phyloP scores from a whole-genome alignment of 2,888 invertebrate species.

The Choristoneura rosaceana region DNA sequence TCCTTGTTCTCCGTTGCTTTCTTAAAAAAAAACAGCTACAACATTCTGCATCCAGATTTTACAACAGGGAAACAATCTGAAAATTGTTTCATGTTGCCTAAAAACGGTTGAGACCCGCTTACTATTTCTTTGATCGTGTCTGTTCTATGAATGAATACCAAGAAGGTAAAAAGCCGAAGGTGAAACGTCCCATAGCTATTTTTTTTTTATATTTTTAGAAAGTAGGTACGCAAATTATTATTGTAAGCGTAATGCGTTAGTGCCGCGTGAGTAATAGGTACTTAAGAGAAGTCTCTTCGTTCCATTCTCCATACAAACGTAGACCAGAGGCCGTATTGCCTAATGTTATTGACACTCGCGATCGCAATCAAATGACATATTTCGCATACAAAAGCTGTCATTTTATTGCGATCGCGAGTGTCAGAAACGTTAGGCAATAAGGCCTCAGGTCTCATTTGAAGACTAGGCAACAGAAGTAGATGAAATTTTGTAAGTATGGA shows the following conservation, averaged over 20 bases:
- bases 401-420: too few species aligned
- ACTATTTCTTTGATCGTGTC: neutral
- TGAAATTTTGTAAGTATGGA: too few species aligned
- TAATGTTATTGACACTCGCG: too few species aligned
- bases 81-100: neutral
- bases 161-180: neutral
- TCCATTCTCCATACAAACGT: too few species aligned
- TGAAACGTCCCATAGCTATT: neutral
- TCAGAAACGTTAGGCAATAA: too few species aligned
- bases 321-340: too few species aligned
- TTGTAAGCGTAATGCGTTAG: slow-evolving; percentile 45
- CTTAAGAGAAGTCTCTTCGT: too few species aligned
- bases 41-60: neutral
- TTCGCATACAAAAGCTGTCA: too few species aligned
- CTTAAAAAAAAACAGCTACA: neutral
- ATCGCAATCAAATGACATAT: too few species aligned
- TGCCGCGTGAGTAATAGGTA: slow-evolving; percentile 49
- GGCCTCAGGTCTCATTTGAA: too few species aligned
- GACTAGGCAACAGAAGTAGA: too few species aligned
- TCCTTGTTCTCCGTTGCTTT: neutral
- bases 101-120: neutral
- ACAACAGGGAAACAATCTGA: neutral
- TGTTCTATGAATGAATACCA: too few species aligned
- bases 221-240: slow-evolving; percentile 6
- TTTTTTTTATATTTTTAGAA: neutral